Percentiles rank a stretch among this genome's conserved stretches.
phyloP scores from a whole-genome alignment of 2,888 invertebrate genomes.

The Chelonus formosanus region DNA sequence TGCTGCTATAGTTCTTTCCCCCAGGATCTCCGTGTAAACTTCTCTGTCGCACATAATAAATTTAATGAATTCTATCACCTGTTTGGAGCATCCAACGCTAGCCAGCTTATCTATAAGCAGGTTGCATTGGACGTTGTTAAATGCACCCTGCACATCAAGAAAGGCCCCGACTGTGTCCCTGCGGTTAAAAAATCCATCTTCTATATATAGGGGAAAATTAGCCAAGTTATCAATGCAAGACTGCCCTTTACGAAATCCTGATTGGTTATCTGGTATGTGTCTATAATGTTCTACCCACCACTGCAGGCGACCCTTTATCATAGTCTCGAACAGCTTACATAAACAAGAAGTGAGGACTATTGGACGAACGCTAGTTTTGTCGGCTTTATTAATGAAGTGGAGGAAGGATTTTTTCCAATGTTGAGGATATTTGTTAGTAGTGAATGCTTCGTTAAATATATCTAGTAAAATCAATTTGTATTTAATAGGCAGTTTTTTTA shows the following conservation, averaged over 20 bases:
- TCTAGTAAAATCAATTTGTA: neutral
- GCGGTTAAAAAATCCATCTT: neutral
- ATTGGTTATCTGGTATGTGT: neutral
- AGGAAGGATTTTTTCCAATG: neutral
- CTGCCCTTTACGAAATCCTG: conserved; percentile 7
- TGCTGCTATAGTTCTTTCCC: neutral
- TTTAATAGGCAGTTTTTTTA: neutral
- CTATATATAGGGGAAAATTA: neutral
- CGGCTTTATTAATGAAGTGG: neutral
- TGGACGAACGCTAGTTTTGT: neutral
- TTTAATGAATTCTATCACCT: neutral
- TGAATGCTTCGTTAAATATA: conserved; percentile 7
- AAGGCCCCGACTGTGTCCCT: neutral
- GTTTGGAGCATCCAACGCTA: neutral
- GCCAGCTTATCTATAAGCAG: neutral
- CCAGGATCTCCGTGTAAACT: neutral
- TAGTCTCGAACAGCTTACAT: conserved; percentile 2
- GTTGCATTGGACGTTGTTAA: conserved; percentile 6
- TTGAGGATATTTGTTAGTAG: neutral
- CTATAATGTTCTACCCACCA: conserved; percentile 14
- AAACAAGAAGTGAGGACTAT: conserved; percentile 1
- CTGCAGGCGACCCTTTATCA: neutral
- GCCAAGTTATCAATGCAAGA: conserved; percentile 2
- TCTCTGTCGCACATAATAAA: neutral
- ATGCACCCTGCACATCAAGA: conserved; percentile 6